A percentile compares a stretch with the other conserved stretches of the same genome.
These are phyloP conservation scores for Psammodynastes pulverulentus DNA, from an alignment of 2,113 vertebrate species.

Conservation along the genomic window DNA sequence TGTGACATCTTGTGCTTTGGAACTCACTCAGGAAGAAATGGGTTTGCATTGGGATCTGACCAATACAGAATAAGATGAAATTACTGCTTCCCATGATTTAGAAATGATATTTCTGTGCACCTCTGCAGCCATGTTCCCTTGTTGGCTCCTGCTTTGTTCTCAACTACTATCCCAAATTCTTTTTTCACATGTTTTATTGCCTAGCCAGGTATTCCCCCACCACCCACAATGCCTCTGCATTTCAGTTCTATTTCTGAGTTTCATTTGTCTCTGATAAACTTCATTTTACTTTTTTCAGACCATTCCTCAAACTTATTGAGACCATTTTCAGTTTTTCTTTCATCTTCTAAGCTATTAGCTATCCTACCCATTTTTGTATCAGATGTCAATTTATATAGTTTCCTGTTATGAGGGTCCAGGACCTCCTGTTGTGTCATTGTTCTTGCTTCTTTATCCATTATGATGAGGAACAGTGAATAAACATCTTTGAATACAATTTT, in stretches of 20 bases:
- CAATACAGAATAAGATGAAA: background rate
- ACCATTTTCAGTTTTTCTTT: background rate
- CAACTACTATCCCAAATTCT: background rate
- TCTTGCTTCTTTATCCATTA: background rate
- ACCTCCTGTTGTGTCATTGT: background rate
- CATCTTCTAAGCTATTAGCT: background rate
- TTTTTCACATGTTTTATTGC: background rate
- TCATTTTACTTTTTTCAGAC: background rate
- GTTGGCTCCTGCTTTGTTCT: background rate
- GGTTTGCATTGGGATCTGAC: background rate
- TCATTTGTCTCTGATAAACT: background rate
- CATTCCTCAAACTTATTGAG: background rate
- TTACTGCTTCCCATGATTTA: background rate
- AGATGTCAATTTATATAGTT: background rate
- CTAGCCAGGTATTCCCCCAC: background rate
- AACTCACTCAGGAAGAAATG: background rate
- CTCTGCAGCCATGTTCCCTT: background rate
- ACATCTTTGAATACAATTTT: background rate
- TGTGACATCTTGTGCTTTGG: background rate
- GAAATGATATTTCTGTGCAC: background rate
- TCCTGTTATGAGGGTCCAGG: background rate
- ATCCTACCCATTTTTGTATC: background rate
- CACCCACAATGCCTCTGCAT: background rate
- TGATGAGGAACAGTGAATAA: background rate
- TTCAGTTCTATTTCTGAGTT: background rate